A percentile compares a stretch with the other conserved stretches of the same genome.
These are phyloP conservation scores for Diachasma alloeum DNA, from an alignment of 1,140 invertebrate species.

Conservation along the genomic window DNA sequence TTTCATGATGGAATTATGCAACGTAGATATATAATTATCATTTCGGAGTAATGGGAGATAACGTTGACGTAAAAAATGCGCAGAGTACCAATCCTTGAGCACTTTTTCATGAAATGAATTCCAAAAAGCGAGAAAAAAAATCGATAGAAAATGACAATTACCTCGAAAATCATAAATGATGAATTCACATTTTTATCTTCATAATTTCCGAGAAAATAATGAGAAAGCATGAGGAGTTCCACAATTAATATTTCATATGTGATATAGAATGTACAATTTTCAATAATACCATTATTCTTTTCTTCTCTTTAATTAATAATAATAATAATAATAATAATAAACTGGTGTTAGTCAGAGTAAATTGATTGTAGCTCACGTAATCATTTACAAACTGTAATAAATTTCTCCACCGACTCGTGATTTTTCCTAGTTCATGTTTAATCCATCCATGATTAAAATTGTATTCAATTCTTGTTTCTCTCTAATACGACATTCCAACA, in stretches of 20 bases:
- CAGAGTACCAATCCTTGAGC: background rate
- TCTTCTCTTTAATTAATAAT: background rate
- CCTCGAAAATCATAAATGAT: background rate
- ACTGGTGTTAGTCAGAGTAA: background rate
- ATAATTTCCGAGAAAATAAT: background rate
- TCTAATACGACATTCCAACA: background rate
- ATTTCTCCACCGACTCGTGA: background rate
- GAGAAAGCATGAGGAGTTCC: background rate
- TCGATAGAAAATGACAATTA: background rate
- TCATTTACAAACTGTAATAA: slow-evolving; percentile 5
- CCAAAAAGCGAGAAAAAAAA: background rate
- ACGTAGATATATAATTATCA: background rate
- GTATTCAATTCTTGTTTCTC: background rate
- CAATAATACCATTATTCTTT: slow-evolving; percentile 22
- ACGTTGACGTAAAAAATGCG: background rate
- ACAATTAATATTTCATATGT: slow-evolving; percentile 7
- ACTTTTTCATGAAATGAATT: background rate
- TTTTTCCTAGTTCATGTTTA: background rate
- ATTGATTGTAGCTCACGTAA: slow-evolving; percentile 23
- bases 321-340: background rate
- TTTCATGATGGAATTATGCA: background rate
- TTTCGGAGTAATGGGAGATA: background rate
- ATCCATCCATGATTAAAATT: background rate
- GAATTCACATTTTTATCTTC: no score
- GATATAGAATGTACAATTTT: slow-evolving; percentile 28